A percentile compares a stretch with the other conserved stretches of the same genome.
Evolutionary conservation across 2,888 invertebrate species (phyloP).

Genomic region (Deilephila porcellus): DNA sequence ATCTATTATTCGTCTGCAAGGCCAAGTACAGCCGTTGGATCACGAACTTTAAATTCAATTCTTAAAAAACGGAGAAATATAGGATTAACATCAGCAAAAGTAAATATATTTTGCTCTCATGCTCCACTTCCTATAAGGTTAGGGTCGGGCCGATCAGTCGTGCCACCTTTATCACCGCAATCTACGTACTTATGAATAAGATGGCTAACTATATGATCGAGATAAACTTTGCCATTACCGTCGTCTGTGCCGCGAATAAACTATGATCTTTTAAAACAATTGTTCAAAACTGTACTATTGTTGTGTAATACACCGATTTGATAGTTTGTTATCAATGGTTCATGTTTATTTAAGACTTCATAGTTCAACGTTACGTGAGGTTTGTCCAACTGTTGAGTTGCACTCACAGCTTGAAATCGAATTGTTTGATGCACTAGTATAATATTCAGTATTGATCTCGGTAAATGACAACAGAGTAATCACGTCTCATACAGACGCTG

Average conservation of each 20-base stretch:
- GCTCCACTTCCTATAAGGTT: slow-evolving; percentile 47
- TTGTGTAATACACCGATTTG: not conserved
- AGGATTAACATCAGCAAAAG: not conserved
- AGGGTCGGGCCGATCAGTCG: slow-evolving; percentile 44
- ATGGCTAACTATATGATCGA: slow-evolving; percentile 58
- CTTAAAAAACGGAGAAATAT: not conserved
- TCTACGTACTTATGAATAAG: slow-evolving; percentile 48
- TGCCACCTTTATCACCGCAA: slow-evolving; percentile 45
- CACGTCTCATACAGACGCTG: no score
- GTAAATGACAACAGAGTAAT: no score
- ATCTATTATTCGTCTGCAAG: no score
- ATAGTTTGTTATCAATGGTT: not conserved
- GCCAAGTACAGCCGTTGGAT: not conserved
- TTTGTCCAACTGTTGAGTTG: not conserved
- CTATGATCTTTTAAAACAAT: slow-evolving; percentile 18
- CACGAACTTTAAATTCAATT: not conserved
- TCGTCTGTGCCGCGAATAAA: slow-evolving; percentile 37
- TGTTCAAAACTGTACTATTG: not conserved
- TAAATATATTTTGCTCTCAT: slow-evolving; percentile 45
- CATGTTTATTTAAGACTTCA: not conserved
- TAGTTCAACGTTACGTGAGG: not conserved
- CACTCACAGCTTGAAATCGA: no score
- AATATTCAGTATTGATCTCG: no score
- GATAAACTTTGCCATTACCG: slow-evolving; percentile 67
- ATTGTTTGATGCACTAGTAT: no score